phyloP scores from a whole-genome alignment of 2,888 invertebrate species.

The Netelia inedita region DNA sequence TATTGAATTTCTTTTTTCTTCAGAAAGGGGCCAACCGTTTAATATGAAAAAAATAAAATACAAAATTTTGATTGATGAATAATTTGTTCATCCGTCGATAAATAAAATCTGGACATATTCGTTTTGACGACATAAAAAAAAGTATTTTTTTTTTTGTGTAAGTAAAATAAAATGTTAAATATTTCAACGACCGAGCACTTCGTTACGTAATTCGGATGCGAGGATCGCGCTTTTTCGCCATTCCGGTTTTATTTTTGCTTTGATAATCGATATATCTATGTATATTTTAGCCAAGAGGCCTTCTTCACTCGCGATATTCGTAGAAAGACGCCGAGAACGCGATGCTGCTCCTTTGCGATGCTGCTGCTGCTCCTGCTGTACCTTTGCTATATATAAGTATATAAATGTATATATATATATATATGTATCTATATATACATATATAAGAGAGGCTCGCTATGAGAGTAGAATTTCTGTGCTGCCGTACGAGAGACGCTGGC shows the following conservation, averaged over 20 bases:
- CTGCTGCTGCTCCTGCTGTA: conserved; percentile 69
- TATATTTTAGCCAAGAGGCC: conserved; percentile 22
- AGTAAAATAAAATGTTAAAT: not conserved
- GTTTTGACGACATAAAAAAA: too few species aligned
- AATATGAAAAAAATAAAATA: too few species aligned
- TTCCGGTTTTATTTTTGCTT: not conserved
- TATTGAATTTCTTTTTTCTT: too few species aligned
- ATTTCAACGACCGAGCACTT: not conserved
- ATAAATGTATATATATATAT: not conserved
- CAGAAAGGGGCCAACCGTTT: too few species aligned
- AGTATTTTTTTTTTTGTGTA: not conserved
- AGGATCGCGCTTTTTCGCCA: conserved; percentile 23
- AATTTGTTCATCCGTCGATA: too few species aligned
- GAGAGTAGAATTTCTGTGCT: conserved; percentile 65
- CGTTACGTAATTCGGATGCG: conserved; percentile 15
- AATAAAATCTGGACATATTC: too few species aligned
- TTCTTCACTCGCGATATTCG: conserved; percentile 28
- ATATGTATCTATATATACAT: conserved; percentile 12
- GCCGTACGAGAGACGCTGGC: conserved; percentile 66
- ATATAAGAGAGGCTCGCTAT: conserved; percentile 17
- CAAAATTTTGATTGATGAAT: too few species aligned
- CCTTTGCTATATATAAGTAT: conserved; percentile 16
- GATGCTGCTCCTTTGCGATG: conserved; percentile 54
- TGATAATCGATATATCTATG: conserved; percentile 1
- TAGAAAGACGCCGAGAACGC: conserved; percentile 48